phyloP scores from a whole-genome alignment of 2,888 invertebrate species.

The Doris montereyensis region DNA sequence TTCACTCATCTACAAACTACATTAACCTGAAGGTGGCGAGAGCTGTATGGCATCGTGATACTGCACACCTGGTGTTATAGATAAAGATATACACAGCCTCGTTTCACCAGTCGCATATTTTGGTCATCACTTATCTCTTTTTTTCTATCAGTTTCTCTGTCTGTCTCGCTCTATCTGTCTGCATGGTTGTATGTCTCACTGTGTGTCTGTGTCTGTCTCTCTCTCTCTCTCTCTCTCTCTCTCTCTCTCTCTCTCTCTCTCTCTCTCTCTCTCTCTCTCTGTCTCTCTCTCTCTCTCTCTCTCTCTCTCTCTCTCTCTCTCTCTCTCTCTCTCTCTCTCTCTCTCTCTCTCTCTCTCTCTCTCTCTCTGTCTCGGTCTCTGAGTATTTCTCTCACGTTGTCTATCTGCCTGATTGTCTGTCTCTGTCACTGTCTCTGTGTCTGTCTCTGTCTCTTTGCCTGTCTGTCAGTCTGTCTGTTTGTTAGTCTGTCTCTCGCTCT shows the following conservation, averaged over 20 bases:
- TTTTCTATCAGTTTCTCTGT: background rate
- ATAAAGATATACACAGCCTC: too few relatives aligned
- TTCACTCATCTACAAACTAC: too few relatives aligned
- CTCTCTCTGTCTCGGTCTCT: too few relatives aligned
- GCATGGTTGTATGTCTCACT: background rate
- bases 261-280: background rate
- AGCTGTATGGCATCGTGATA: too few relatives aligned
- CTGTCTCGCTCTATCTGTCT: background rate
- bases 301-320: background rate
- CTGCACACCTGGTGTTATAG: too few relatives aligned
- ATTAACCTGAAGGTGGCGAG: too few relatives aligned
- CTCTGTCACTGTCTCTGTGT: conserved; percentile 2
- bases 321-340: background rate
- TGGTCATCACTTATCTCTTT: too few relatives aligned
- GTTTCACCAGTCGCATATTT: too few relatives aligned
- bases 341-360: conserved; percentile 23
- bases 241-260: background rate
- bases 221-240: background rate
- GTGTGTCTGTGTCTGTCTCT: conserved; percentile 13
- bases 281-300: background rate
- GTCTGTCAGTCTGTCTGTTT: background rate
- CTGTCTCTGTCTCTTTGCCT: background rate
- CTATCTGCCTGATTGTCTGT: too few relatives aligned
- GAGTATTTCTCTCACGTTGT: too few relatives aligned
- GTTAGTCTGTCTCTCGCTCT: background rate